Evolutionary conservation across 2,888 invertebrate genomes (phyloP).

Genomic region (Thyatira batis): DNA sequence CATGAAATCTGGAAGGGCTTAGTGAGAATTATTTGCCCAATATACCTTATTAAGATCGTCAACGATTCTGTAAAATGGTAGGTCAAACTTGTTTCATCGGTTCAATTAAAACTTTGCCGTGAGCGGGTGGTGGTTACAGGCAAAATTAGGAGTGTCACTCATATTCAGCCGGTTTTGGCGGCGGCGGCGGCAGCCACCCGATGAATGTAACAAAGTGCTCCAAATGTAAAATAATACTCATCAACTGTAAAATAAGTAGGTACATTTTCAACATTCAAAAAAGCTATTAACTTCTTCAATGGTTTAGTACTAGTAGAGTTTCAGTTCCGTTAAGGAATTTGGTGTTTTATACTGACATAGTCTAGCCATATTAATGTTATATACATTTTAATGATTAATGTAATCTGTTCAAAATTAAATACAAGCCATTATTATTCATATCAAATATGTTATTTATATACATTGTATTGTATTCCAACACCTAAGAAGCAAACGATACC

Average conservation of each 20-base stretch:
- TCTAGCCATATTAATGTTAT: too few relatives aligned
- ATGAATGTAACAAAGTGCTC: not conserved
- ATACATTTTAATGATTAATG: too few relatives aligned
- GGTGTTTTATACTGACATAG: too few relatives aligned
- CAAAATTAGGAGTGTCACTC: constrained; percentile 51
- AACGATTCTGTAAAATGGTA: constrained; percentile 35
- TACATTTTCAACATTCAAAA: not conserved
- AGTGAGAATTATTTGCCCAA: not conserved
- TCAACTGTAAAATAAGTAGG: not conserved
- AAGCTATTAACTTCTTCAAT: not conserved
- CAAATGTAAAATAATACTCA: too few relatives aligned
- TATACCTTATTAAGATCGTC: constrained; percentile 6
- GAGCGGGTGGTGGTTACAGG: constrained; percentile 19
- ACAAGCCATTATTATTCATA: not conserved
- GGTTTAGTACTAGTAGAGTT: not conserved
- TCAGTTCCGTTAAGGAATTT: not conserved
- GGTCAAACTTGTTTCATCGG: constrained; percentile 45
- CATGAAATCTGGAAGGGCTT: too few relatives aligned
- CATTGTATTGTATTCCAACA: too few relatives aligned
- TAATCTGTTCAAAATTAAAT: not conserved
- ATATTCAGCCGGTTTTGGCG: constrained; percentile 10
- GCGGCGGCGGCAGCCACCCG: not conserved
- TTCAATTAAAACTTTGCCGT: constrained; percentile 60
- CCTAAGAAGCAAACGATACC: too few relatives aligned
- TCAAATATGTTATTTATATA: too few relatives aligned